Evolutionary conservation across 2,888 invertebrate genomes (phyloP).

Genomic region (Phoenoteleia sp.): DNA sequence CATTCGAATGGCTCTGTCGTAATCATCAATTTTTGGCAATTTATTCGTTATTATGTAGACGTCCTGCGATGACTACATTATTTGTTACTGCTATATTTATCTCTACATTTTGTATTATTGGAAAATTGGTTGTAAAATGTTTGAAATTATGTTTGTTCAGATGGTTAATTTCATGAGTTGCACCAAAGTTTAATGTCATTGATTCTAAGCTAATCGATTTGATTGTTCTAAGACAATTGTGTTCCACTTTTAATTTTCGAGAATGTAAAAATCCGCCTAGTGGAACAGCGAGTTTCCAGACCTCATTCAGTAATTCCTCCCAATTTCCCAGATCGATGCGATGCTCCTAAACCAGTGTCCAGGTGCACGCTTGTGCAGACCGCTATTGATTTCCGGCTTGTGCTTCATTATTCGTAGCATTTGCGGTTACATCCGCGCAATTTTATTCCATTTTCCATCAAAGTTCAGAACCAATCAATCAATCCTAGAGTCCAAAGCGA

Average conservation of each 20-base stretch:
- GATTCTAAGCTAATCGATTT: neutral
- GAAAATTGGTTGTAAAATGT: no score
- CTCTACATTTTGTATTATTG: no score
- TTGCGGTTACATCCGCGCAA: conserved; percentile 30
- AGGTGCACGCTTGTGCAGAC: conserved; percentile 56
- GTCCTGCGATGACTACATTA: no score
- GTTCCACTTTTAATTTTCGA: neutral
- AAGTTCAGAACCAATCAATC: conserved; percentile 66
- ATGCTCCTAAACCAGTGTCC: conserved; percentile 16
- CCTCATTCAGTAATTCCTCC: neutral
- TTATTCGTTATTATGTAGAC: no score
- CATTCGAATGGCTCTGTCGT: no score
- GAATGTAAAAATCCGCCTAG: neutral
- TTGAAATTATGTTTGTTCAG: no score
- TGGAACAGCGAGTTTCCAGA: neutral
- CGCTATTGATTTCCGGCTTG: conserved; percentile 54
- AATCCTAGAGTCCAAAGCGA: conserved; percentile 78
- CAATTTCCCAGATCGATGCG: conserved; percentile 18
- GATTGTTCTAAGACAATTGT: neutral
- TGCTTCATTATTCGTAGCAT: conserved; percentile 24
- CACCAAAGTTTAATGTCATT: neutral
- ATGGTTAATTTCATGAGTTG: no score
- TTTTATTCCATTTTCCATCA: conserved; percentile 19
- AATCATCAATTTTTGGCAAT: no score
- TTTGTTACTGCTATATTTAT: no score